Percentiles rank a stretch among this genome's conserved stretches.
Conservation (phyloP, 1,140 invertebrate species). For the Drosophila truncata region DNA sequence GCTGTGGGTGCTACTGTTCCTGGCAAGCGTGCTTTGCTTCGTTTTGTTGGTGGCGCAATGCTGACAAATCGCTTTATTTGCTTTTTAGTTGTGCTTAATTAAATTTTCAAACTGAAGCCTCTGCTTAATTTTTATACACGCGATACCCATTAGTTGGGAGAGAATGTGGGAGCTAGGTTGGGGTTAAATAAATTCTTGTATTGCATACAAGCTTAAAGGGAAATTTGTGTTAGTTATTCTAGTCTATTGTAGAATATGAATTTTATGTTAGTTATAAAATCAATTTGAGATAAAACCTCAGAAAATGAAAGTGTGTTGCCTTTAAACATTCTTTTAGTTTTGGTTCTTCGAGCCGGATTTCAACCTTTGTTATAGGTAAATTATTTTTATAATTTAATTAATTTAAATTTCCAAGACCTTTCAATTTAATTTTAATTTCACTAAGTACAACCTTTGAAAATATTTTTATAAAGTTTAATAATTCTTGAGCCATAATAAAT, state of each 20-base stretch:
- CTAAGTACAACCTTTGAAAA: not conserved
- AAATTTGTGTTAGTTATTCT: not conserved
- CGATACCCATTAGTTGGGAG: constrained; percentile 12
- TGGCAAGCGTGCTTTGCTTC: constrained; percentile 7
- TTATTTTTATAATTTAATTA: not conserved
- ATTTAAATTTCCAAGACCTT: too few relatives aligned
- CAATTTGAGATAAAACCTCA: not conserved
- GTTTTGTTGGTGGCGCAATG: constrained; percentile 54
- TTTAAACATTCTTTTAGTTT: not conserved
- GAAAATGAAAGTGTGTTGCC: not conserved
- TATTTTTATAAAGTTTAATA: not conserved
- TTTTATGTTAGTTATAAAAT: not conserved
- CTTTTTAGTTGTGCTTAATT: constrained; percentile 72
- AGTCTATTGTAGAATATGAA: not conserved
- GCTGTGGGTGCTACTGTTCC: not conserved
- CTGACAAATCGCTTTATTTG: constrained; percentile 73
- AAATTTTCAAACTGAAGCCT: constrained; percentile 67
- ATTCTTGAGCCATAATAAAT: not conserved
- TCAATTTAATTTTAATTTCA: too few relatives aligned
- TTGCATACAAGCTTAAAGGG: too few relatives aligned
- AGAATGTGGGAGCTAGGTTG: too few relatives aligned
- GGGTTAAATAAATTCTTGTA: not conserved
- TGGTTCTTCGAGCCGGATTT: not conserved
- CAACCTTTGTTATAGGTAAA: not conserved
- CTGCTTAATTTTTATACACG: constrained; percentile 39